Percentiles rank a stretch among this genome's conserved stretches.
phyloP scores from a whole-genome alignment of 2,113 vertebrate genomes.

The Tauraco erythrolophus region DNA sequence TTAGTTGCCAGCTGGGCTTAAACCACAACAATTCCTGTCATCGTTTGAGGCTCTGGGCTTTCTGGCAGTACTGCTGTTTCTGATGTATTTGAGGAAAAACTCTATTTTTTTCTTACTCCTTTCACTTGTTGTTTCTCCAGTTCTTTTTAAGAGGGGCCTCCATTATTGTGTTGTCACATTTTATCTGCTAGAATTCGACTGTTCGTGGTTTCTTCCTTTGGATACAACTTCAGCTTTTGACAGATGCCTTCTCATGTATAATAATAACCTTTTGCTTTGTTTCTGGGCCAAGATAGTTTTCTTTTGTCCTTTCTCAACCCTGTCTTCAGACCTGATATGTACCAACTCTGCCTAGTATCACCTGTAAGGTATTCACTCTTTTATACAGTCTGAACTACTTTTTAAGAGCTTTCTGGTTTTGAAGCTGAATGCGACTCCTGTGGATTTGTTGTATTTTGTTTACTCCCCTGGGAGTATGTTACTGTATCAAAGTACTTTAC shows the following conservation, averaged over 20 bases:
- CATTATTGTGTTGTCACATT: neutral
- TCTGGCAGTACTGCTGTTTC: neutral
- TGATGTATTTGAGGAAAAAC: neutral
- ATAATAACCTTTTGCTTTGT: neutral
- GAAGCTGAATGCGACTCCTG: neutral
- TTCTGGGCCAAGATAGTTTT: neutral
- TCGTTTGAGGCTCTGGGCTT: neutral
- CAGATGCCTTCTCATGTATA: neutral
- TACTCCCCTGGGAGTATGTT: neutral
- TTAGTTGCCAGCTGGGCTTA: too few species aligned
- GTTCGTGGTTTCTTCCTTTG: neutral
- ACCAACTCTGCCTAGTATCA: neutral
- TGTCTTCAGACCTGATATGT: neutral
- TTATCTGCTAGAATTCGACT: neutral
- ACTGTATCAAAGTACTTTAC: neutral
- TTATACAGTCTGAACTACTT: neutral
- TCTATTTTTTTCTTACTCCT: fast-evolving
- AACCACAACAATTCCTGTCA: neutral
- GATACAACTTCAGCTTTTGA: neutral
- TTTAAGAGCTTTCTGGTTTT: neutral
- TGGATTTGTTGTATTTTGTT: neutral
- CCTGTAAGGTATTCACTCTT: neutral
- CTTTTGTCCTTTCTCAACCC: neutral
- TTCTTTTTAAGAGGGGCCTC: fast-evolving
- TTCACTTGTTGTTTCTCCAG: neutral